phyloP scores from a whole-genome alignment of 2,797 vertebrate genomes.

The Hippopotamyrus pictus region DNA sequence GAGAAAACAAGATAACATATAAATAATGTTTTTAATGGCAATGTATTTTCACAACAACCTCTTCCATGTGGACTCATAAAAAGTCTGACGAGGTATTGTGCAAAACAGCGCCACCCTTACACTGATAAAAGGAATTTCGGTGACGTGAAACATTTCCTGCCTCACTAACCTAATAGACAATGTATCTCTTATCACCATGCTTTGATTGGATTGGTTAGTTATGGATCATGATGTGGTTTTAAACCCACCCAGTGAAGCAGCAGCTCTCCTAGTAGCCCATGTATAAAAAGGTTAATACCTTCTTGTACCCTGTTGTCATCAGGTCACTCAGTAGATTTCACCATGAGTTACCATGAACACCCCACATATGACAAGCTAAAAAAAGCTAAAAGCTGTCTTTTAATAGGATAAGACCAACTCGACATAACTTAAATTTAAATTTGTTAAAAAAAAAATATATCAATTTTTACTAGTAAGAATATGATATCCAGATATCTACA shows the following conservation, averaged over 20 bases:
- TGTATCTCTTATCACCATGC: background rate
- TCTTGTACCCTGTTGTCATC: background rate
- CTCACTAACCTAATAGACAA: background rate
- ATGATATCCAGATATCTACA: background rate
- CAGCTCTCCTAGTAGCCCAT: background rate
- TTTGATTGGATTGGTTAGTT: background rate
- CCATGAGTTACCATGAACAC: background rate
- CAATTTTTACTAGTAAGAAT: background rate
- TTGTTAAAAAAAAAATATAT: background rate
- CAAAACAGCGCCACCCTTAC: background rate
- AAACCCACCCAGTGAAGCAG: background rate
- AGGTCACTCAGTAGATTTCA: background rate
- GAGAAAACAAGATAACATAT: constrained; percentile 51
- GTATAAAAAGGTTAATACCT: background rate
- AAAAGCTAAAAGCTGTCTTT: background rate
- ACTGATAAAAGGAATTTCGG: background rate
- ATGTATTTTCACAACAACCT: constrained; percentile 33
- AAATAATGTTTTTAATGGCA: constrained; percentile 43
- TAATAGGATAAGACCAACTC: background rate
- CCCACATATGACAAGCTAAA: background rate
- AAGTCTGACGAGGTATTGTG: background rate
- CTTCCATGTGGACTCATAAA: background rate
- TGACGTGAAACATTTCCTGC: background rate
- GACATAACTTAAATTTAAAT: background rate
- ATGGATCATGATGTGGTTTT: background rate